Base-by-base conservation (phyloP, 1,140 invertebrate genomes). In the Bacillus rossius region DNA sequence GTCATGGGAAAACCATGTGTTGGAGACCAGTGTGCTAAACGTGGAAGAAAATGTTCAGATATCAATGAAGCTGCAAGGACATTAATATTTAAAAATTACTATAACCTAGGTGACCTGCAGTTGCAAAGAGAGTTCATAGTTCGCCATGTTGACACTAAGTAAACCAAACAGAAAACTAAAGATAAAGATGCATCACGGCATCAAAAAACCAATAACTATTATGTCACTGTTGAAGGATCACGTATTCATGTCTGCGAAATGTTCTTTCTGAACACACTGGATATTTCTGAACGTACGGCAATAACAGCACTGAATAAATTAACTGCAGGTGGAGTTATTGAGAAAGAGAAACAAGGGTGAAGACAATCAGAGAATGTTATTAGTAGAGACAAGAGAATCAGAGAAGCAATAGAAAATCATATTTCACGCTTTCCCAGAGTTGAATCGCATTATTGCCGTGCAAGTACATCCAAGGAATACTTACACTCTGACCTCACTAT, bases 181-280 rank as follows among this genome's bases (percentile, higher is more conserved):
- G 8, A n/a, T 34, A 43, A 54, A 37, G 53, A 55, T 43, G 8
- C 19, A 25, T 55, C 29, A 16, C 41, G 29, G 45, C 22, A 40
- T 43, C 17, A 16, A 55, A 22, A 55, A 16, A 55, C 53, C 2
- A 16, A 43, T 20, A 10, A 22, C 13, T 42, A 55, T 40, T 43
- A 23, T 43, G 22, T 55, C 10, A 38, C 53, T 8, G 29, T 34
- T 34, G 29, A 34, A 34, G 29, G 4, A 34, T 34, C 29, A 55
- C 41, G 22, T 13, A 37, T 58, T 10, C 23, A 29, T 14, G 47
- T 58, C 8, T 58, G 56, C 51, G 52, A 37, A 51, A 51, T 51
- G 25, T 22, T 58, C 4, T 58, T 58, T 23, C 51, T 58, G 34
- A 58, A 34, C 29, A 58, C 47, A 52, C 48, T 51, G 14, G 19